Conservation (phyloP, 1,140 invertebrate species). For the Nasonia vitripennis region DNA sequence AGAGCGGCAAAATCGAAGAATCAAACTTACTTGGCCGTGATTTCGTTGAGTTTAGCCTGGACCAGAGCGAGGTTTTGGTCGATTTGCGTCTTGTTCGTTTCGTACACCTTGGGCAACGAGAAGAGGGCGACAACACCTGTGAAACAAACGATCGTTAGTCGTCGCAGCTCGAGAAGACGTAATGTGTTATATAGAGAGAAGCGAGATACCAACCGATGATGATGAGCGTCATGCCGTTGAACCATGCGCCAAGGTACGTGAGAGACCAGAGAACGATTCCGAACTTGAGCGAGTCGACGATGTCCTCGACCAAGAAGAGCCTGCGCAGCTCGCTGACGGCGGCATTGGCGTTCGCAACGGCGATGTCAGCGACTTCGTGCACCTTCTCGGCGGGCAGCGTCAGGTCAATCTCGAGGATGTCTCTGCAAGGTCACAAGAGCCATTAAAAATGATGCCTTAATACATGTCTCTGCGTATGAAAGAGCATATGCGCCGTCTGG, state of each 20-base stretch:
- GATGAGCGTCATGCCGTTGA: constrained; percentile 97
- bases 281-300: constrained; percentile 97
- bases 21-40: constrained; percentile 87
- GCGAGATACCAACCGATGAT: constrained; percentile 85
- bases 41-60: constrained; percentile 90
- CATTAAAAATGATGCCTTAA: not conserved
- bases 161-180: too few relatives aligned
- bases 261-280: constrained; percentile 93
- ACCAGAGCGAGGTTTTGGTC: constrained; percentile 94
- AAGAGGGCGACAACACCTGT: constrained; percentile 94
- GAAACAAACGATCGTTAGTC: constrained; percentile 64
- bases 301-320: constrained; percentile 96
- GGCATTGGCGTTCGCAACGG: constrained; percentile 90
- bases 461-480: too few relatives aligned
- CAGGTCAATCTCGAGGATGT: constrained; percentile 91
- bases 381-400: constrained; percentile 91
- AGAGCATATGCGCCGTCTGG: not conserved
- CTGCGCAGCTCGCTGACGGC: constrained; percentile 88
- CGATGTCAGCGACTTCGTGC: constrained; percentile 87
- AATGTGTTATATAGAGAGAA: not conserved
- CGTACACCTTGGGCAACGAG: constrained; percentile 97
- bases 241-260: constrained; percentile 97
- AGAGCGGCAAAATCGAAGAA: not conserved
- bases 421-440: constrained; percentile 77
- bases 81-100: constrained; percentile 97